Conservation (phyloP, 2,888 invertebrate genomes). For the Bedellia somnulentella region DNA sequence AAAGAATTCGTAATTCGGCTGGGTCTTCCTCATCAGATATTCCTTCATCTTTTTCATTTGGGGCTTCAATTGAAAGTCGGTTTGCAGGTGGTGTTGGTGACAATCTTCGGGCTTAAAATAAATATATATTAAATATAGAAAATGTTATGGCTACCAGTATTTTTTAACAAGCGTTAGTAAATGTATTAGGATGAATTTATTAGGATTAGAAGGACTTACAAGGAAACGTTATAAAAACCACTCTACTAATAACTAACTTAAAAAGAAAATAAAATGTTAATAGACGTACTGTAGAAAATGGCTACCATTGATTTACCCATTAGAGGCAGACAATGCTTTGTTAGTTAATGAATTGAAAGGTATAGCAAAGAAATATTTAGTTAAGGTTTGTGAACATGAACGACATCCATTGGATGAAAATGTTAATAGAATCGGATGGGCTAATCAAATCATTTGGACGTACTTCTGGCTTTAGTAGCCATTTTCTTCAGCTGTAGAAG, state of each 20-base stretch:
- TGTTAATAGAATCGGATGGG: slow-evolving; percentile 15
- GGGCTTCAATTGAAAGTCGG: slow-evolving; percentile 65
- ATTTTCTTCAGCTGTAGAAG: slow-evolving; percentile 95
- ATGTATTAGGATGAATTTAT: too few species aligned
- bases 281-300: slow-evolving; percentile 55
- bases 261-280: too few species aligned
- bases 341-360: slow-evolving; percentile 28
- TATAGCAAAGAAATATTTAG: slow-evolving; percentile 15
- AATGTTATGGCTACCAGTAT: too few species aligned
- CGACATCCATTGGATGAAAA: slow-evolving; percentile 7
- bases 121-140: slow-evolving; percentile 11
- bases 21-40: slow-evolving; percentile 80
- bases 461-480: slow-evolving; percentile 84
- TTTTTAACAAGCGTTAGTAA: too few species aligned
- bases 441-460: slow-evolving; percentile 47
- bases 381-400: slow-evolving; percentile 6
- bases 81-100: slow-evolving; percentile 69
- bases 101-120: slow-evolving; percentile 64
- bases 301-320: slow-evolving; percentile 48
- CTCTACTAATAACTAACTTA: too few species aligned
- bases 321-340: slow-evolving; percentile 26
- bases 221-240: too few species aligned
- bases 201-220: too few species aligned
- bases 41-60: slow-evolving; percentile 71
- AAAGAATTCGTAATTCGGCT: slow-evolving; percentile 78